Percentiles rank a stretch among this genome's conserved stretches.
Conservation (phyloP, 2,888 invertebrate genomes). For the Hyppa rectilinea region DNA sequence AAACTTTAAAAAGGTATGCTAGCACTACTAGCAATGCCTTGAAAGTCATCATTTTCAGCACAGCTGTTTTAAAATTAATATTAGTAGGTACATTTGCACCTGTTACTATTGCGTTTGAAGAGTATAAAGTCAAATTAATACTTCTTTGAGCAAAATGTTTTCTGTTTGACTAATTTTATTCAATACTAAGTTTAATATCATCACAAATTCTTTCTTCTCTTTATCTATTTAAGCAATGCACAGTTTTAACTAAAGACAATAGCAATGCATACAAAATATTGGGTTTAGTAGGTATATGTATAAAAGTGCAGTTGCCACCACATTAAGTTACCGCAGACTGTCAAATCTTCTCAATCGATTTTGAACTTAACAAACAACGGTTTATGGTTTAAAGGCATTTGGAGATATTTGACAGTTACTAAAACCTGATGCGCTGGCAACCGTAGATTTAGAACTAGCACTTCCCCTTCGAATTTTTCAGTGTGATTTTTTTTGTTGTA, state of each 20-base stretch:
- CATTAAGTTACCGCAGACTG: too few relatives aligned
- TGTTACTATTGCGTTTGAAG: not conserved
- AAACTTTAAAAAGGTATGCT: too few relatives aligned
- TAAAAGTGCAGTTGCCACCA: too few relatives aligned
- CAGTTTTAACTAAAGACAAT: not conserved
- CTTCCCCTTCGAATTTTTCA: not conserved
- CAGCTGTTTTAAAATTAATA: not conserved
- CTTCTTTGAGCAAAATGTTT: not conserved
- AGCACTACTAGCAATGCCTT: not conserved
- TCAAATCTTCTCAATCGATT: too few relatives aligned
- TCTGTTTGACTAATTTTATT: not conserved
- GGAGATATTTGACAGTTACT: too few relatives aligned
- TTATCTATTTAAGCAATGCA: not conserved
- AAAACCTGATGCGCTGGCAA: too few relatives aligned
- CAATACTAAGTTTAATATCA: not conserved
- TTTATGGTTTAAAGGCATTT: too few relatives aligned
- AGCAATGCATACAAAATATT: slow-evolving; percentile 4
- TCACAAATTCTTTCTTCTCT: not conserved
- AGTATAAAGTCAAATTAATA: not conserved
- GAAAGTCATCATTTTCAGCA: not conserved
- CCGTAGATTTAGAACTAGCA: not conserved
- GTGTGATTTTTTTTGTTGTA: not conserved
- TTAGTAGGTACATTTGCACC: not conserved
- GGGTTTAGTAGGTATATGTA: not conserved
- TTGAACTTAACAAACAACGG: too few relatives aligned